Conservation (phyloP, 1,140 invertebrate genomes). For the Choristoneura fumiferana region DNA sequence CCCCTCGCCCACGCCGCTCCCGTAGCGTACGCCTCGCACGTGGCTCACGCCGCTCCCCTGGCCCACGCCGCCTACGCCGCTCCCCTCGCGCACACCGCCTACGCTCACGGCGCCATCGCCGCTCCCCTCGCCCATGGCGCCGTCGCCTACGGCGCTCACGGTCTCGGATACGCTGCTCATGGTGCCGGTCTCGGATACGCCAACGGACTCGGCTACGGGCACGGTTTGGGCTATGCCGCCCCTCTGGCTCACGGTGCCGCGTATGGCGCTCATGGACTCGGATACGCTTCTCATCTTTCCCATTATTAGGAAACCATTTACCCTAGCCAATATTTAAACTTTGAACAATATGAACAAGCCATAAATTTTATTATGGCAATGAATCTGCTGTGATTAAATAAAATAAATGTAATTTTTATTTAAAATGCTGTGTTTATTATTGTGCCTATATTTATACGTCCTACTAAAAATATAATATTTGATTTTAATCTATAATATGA, state of each 20-base stretch:
- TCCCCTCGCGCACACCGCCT: conserved; percentile 17
- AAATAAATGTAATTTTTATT: conserved; percentile 10
- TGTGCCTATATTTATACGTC: no score
- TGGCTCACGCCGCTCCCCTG: conserved; percentile 34
- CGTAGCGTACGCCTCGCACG: conserved; percentile 27
- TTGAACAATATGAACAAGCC: background rate
- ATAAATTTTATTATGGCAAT: background rate
- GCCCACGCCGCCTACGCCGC: conserved; percentile 29
- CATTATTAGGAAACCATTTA: background rate
- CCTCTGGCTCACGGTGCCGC: background rate
- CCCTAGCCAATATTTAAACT: conserved; percentile 1
- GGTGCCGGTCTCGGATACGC: no score
- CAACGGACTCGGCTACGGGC: no score
- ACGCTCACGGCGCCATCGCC: conserved; percentile 11
- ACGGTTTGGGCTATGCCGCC: background rate
- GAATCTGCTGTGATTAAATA: conserved; percentile 8
- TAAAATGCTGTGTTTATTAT: background rate
- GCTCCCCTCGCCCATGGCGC: conserved; percentile 17
- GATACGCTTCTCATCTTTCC: background rate
- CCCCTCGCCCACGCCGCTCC: conserved; percentile 28
- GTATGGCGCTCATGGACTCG: no score
- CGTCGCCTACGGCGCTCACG: conserved; percentile 13
- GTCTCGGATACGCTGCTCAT: conserved; percentile 10
- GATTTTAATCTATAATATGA: no score
- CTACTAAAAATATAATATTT: no score